Evolutionary conservation across 2,113 vertebrate genomes (phyloP).

Genomic region (Nasalis larvatus): DNA sequence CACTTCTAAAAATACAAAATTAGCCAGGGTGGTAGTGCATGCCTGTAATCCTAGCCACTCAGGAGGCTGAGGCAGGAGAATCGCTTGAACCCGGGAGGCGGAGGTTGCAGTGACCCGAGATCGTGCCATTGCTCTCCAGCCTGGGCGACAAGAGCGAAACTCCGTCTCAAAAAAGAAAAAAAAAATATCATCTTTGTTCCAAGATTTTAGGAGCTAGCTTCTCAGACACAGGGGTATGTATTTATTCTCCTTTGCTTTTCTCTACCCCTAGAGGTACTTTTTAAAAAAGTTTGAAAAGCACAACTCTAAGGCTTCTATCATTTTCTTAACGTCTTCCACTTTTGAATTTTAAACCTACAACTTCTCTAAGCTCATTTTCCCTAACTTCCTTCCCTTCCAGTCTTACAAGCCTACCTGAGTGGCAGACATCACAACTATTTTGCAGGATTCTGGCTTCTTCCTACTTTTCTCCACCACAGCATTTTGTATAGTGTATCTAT

Average conservation of each 20-base stretch:
- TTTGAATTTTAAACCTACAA: neutral
- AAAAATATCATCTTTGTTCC: neutral
- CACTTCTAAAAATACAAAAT: too few relatives aligned
- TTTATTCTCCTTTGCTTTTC: neutral
- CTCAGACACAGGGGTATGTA: neutral
- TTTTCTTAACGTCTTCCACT: neutral
- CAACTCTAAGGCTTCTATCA: neutral
- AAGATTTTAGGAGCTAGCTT: neutral
- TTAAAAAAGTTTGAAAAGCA: neutral
- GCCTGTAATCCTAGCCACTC: too few relatives aligned
- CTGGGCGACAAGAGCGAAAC: too few relatives aligned
- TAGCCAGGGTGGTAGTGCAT: too few relatives aligned
- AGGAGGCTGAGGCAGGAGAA: too few relatives aligned
- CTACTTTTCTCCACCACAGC: neutral
- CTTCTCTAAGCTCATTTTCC: neutral
- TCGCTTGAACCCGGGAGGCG: too few relatives aligned
- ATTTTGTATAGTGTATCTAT: neutral
- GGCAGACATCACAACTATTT: neutral
- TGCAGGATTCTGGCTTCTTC: constrained; percentile 14
- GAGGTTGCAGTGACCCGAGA: too few relatives aligned
- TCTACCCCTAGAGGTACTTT: neutral
- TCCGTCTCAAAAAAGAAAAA: too few relatives aligned
- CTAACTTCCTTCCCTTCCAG: neutral
- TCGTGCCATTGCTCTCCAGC: too few relatives aligned
- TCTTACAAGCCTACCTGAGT: neutral